phyloP scores from a whole-genome alignment of 2,797 vertebrate genomes.

The Alcedo quadribrachys region DNA sequence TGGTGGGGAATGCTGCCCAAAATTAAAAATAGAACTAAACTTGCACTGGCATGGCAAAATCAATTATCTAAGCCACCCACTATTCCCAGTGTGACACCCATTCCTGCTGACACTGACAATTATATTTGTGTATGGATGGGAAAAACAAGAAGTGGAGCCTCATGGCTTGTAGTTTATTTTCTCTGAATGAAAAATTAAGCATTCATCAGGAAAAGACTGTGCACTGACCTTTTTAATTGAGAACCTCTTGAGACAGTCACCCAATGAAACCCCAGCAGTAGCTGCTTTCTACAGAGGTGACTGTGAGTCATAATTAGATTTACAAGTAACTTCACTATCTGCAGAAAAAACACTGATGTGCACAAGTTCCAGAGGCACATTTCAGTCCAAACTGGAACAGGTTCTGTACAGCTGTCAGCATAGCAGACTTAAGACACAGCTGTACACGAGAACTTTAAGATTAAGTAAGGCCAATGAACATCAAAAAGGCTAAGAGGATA shows the following conservation, averaged over 20 bases:
- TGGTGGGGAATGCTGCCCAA: not conserved
- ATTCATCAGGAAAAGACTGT: not conserved
- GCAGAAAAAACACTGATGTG: not conserved
- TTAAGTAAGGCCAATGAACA: not conserved
- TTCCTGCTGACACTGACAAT: conserved; percentile 21
- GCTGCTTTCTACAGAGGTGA: not conserved
- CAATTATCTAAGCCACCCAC: conserved; percentile 13
- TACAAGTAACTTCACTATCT: not conserved
- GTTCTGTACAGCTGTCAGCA: not conserved
- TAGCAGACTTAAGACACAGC: not conserved
- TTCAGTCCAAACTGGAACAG: not conserved
- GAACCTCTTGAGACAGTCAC: not conserved
- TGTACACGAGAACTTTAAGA: not conserved
- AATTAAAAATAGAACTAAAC: conserved; percentile 27
- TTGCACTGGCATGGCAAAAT: conserved; percentile 6
- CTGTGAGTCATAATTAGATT: not conserved
- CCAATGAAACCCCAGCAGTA: not conserved
- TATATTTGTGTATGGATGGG: not conserved
- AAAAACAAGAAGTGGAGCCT: conserved; percentile 18
- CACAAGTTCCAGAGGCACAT: not conserved
- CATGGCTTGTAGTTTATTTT: not conserved
- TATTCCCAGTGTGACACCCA: conserved; percentile 1
- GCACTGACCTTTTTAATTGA: not conserved
- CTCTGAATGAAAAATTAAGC: not conserved
- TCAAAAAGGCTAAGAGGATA: not conserved